phyloP scores from a whole-genome alignment of 2,888 invertebrate species.

The Drosophila mayaguana region DNA sequence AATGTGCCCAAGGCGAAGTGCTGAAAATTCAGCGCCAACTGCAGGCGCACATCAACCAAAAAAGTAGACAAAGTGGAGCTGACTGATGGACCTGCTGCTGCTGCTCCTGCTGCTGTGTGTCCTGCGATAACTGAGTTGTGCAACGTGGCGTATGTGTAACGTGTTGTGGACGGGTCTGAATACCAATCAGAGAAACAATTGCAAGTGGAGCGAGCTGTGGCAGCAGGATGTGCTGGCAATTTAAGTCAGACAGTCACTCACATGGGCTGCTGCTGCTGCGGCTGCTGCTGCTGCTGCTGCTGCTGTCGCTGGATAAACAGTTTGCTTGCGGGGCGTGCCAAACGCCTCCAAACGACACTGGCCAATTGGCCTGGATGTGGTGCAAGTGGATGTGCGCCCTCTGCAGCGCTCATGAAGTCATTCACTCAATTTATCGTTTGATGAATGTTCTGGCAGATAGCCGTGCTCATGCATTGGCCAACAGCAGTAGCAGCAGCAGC shows the following conservation, averaged over 20 bases:
- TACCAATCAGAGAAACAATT: conserved; percentile 71
- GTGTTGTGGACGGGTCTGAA: conserved; percentile 46
- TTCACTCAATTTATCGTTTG: conserved; percentile 85
- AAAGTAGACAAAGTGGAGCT: conserved; percentile 44
- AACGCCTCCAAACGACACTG: conserved; percentile 44
- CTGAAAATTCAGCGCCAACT: conserved; percentile 37
- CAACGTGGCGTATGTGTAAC: conserved; percentile 48
- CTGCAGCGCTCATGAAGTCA: conserved; percentile 84
- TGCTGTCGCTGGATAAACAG: conserved; percentile 38
- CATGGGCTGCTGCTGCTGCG: conserved; percentile 22
- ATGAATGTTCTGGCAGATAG: conserved; percentile 83
- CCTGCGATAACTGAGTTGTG: conserved; percentile 74
- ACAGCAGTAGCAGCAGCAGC: conserved; percentile 14
- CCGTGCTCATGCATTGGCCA: conserved; percentile 44
- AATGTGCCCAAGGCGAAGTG: conserved; percentile 70
- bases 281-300: conserved; percentile 16
- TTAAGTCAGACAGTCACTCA: conserved; percentile 80
- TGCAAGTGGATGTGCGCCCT: conserved; percentile 73
- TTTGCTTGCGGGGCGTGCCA: conserved; percentile 49
- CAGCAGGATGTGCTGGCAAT: conserved; percentile 81
- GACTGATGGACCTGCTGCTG: conserved; percentile 43
- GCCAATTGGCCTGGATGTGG: conserved; percentile 43
- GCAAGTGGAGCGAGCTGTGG: conserved; percentile 31
- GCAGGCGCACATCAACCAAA: conserved; percentile 62
- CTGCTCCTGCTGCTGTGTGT: conserved; percentile 14